Conservation (phyloP, 2,888 invertebrate species). For the Globia sparganii region DNA sequence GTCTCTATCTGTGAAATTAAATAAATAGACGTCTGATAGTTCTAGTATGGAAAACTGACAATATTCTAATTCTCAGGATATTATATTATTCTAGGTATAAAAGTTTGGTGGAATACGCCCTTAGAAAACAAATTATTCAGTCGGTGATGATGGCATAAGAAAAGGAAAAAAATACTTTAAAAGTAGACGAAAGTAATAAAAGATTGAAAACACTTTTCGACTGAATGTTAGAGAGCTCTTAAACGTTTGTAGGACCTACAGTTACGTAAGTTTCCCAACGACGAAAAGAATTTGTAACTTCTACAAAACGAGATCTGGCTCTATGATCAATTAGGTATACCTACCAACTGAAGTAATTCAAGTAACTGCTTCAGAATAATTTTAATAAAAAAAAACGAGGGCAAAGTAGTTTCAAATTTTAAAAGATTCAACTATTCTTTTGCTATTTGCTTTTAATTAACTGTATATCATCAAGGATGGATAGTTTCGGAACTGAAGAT, state of each 20-base stretch:
- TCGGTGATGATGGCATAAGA: conserved; percentile 8
- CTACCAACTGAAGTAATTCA: conserved; percentile 41
- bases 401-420: conserved; percentile 10
- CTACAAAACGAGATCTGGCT: conserved; percentile 66
- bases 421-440: conserved; percentile 19
- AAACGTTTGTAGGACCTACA: conserved; percentile 69
- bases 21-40: not conserved
- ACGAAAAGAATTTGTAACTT: conserved; percentile 74
- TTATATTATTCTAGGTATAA: not conserved
- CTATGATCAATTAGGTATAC: conserved; percentile 70
- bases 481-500: conserved; percentile 11
- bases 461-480: conserved; percentile 8
- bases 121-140: conserved; percentile 19
- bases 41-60: not conserved
- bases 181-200: conserved; percentile 67
- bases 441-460: conserved; percentile 39
- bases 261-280: conserved; percentile 70
- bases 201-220: conserved; percentile 70
- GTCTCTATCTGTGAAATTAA: not conserved
- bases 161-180: conserved; percentile 26
- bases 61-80: not conserved
- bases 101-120: not conserved
- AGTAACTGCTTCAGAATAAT: conserved; percentile 37
- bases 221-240: conserved; percentile 70
- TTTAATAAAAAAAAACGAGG: conserved; percentile 25